Conservation (phyloP, 2,113 vertebrate species). For the Ceratotherium simum region DNA sequence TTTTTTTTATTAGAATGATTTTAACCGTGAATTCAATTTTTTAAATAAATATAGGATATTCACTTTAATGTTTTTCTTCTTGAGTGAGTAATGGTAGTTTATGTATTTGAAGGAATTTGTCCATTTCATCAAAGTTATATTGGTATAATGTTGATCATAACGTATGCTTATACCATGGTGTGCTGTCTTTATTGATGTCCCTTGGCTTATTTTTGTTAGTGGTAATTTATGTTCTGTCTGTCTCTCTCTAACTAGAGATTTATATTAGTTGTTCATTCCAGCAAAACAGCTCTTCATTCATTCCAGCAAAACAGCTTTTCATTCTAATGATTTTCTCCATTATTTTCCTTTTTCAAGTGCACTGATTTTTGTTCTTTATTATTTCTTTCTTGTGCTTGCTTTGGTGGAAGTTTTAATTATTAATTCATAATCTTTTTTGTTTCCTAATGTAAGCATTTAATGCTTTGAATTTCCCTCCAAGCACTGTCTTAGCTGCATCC, state of each 20-base stretch:
- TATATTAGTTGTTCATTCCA: neutral
- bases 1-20: neutral
- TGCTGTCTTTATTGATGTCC: neutral
- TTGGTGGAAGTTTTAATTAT: neutral
- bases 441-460: neutral
- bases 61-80: neutral
- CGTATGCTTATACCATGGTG: too few species aligned
- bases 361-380: neutral
- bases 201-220: neutral
- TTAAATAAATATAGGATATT: neutral
- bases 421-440: too few species aligned
- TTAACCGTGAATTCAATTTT: neutral
- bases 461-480: neutral
- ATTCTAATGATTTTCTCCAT: neutral
- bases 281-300: neutral
- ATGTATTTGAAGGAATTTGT: too few species aligned
- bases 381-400: neutral
- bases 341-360: neutral
- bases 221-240: neutral
- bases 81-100: neutral
- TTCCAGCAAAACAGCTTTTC: too few species aligned
- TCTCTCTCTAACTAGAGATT: neutral
- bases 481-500: neutral
- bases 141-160: neutral
- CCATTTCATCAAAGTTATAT: neutral